Evolutionary conservation across 1,140 invertebrate species (phyloP).

Genomic region (Drosophila lacertosa): DNA sequence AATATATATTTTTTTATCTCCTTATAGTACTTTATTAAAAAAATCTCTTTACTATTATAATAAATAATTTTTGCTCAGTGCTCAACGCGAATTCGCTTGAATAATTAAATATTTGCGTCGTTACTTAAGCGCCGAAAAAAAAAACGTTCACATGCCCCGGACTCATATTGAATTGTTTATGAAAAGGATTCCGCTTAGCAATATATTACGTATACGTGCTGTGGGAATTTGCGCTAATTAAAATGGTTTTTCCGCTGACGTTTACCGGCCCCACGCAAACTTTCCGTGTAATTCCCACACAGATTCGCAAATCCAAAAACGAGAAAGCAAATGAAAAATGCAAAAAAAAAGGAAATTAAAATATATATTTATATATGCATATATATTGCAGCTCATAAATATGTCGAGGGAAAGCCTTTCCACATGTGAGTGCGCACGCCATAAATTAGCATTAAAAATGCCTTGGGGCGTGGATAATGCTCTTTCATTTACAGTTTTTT

Average conservation of each 20-base stretch:
- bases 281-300: slow-evolving; percentile 58
- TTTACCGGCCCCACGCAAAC: slow-evolving; percentile 24
- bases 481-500: slow-evolving; percentile 26
- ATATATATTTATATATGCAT: slow-evolving; percentile 45
- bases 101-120: slow-evolving; percentile 12
- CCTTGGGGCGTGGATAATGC: slow-evolving; percentile 60
- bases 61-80: slow-evolving; percentile 4
- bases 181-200: slow-evolving; percentile 18
- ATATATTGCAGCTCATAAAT: slow-evolving; percentile 77
- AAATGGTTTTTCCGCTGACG: slow-evolving; percentile 74
- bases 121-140: slow-evolving; percentile 1
- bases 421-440: slow-evolving; percentile 55
- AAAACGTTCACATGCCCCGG: slow-evolving; percentile 3
- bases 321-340: slow-evolving; percentile 41
- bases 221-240: slow-evolving; percentile 71
- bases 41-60: background rate
- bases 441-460: slow-evolving; percentile 80
- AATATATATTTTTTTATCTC: background rate
- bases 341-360: slow-evolving; percentile 38
- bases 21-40: background rate
- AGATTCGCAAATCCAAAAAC: slow-evolving; percentile 59
- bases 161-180: slow-evolving; percentile 11
- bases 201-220: slow-evolving; percentile 68
- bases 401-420: slow-evolving; percentile 42
- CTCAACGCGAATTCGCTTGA: background rate